These are phyloP conservation scores for Littorina saxatilis DNA, from an alignment of 1,140 invertebrate species.

Conservation along the genomic window DNA sequence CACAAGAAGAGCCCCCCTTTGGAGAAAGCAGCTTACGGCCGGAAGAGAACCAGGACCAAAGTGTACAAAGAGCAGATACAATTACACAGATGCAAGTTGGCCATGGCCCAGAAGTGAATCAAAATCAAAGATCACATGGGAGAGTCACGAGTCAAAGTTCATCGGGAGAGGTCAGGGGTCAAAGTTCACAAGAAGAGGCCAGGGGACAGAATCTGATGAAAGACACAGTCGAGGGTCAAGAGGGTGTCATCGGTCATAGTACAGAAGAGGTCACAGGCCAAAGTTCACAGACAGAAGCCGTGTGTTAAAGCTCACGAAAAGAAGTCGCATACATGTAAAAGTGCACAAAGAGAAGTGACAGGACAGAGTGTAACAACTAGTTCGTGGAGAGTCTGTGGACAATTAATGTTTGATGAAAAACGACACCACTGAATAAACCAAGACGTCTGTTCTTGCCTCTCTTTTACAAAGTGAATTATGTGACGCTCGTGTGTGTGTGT, in stretches of 20 bases:
- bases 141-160: background rate
- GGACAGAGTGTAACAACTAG: background rate
- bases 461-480: no score
- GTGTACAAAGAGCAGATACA: background rate
- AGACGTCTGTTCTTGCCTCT: no score
- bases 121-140: no score
- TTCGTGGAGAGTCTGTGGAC: background rate
- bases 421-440: no score
- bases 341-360: background rate
- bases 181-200: background rate
- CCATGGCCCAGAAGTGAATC: no score
- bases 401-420: no score
- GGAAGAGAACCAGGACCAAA: background rate
- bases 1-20: background rate
- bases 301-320: no score
- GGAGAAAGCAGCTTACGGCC: background rate
- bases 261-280: background rate
- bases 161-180: background rate
- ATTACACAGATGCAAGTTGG: no score
- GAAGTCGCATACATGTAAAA: background rate
- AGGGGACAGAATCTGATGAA: background rate
- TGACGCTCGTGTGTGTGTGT: constrained; percentile 25
- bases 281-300: background rate
- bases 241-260: background rate
- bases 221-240: background rate